Evolutionary conservation across 2,797 vertebrate genomes (phyloP).

Genomic region (Pelodytes ibericus): DNA sequence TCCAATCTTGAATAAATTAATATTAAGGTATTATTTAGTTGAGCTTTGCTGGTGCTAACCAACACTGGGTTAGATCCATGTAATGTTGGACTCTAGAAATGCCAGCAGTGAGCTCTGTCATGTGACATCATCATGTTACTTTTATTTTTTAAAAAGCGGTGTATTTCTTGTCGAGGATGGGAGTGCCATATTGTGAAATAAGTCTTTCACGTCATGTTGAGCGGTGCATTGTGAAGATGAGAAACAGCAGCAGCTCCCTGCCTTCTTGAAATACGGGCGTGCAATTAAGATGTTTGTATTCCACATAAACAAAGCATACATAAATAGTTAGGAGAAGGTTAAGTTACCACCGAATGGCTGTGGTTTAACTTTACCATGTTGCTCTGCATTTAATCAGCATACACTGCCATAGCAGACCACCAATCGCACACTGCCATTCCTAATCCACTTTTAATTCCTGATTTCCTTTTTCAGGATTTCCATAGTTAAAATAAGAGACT

Average conservation of each 20-base stretch:
- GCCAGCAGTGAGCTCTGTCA: no score
- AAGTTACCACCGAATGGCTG: slow-evolving; percentile 63
- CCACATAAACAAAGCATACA: slow-evolving; percentile 56
- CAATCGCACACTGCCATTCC: slow-evolving; percentile 61
- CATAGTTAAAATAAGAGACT: slow-evolving; percentile 57
- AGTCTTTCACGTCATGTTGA: neutral
- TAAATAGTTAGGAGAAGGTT: slow-evolving; percentile 62
- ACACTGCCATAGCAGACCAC: slow-evolving; percentile 57
- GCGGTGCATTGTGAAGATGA: slow-evolving; percentile 37
- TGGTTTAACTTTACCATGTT: slow-evolving; percentile 63
- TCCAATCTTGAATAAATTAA: no score
- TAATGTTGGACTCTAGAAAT: no score
- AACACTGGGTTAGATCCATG: no score
- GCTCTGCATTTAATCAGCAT: slow-evolving; percentile 67
- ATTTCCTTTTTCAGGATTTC: slow-evolving; percentile 66
- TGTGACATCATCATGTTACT: neutral
- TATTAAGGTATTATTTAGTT: no score
- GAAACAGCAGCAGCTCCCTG: slow-evolving; percentile 48
- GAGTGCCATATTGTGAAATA: neutral
- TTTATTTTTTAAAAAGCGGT: neutral
- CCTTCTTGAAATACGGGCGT: slow-evolving; percentile 40
- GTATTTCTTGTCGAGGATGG: neutral
- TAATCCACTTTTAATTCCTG: slow-evolving; percentile 67
- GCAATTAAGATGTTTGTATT: slow-evolving; percentile 52
- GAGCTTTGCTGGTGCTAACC: no score